These are phyloP conservation scores for Leptinotarsa tumamoca DNA, from an alignment of 2,888 invertebrate genomes.

Conservation along the genomic window DNA sequence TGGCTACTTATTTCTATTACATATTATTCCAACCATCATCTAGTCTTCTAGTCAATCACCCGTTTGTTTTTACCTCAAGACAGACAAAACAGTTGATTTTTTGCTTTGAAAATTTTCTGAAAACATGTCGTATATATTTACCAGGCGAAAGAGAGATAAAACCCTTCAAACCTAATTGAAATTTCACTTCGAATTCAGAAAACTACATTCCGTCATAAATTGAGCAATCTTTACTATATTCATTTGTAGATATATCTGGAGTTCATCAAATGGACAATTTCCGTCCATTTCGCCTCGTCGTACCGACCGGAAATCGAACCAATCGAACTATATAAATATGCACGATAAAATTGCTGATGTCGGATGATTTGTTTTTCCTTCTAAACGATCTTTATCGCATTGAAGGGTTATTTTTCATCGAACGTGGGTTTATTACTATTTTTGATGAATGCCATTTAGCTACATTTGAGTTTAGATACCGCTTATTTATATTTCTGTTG, in stretches of 20 bases:
- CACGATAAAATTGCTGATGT: slow-evolving; percentile 3
- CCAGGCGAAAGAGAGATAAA: too few species aligned
- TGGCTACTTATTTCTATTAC: too few species aligned
- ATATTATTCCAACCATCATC: too few species aligned
- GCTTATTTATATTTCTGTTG: too few species aligned
- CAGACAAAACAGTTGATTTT: too few species aligned
- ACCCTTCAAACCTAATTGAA: too few species aligned
- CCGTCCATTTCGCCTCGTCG: slow-evolving; percentile 27
- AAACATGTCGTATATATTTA: too few species aligned
- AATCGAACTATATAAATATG: slow-evolving; percentile 35
- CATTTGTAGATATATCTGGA: not conserved
- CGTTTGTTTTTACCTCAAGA: too few species aligned
- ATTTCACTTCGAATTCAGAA: too few species aligned
- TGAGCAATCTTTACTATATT: not conserved
- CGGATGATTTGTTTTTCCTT: slow-evolving; percentile 1
- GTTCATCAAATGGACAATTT: slow-evolving; percentile 35
- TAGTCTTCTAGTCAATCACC: too few species aligned
- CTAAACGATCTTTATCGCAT: not conserved
- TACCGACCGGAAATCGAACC: slow-evolving; percentile 40
- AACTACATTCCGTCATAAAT: not conserved
- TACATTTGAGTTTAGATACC: not conserved
- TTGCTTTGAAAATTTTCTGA: too few species aligned
- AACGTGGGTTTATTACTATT: not conserved
- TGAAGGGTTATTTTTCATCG: not conserved
- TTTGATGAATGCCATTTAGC: not conserved